Percentiles rank a stretch among this genome's conserved stretches.
These are phyloP conservation scores for Zoanthus sociatus DNA, from an alignment of 92 coral and sea anemone species.

Conservation along the genomic window DNA sequence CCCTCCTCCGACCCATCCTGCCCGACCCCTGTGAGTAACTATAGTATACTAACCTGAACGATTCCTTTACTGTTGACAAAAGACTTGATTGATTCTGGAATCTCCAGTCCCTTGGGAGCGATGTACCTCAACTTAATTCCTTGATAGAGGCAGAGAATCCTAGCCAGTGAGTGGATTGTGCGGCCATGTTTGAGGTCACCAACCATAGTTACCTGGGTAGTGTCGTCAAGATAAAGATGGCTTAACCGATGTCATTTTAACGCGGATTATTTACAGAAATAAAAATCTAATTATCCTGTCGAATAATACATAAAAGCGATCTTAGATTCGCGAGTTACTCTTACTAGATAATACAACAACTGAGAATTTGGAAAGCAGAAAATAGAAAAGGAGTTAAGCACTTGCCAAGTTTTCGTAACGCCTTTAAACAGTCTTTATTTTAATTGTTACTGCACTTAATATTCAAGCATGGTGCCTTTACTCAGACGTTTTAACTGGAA, in stretches of 20 bases:
- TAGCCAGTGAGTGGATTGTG: conserved; percentile 94
- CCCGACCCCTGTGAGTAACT: background rate
- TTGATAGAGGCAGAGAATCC: conserved; percentile 90
- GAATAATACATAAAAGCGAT: too few relatives aligned
- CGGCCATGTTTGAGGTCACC: conserved; percentile 98
- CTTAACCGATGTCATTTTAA: background rate
- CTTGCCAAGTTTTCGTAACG: too few relatives aligned
- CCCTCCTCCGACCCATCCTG: background rate
- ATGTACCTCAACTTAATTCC: conserved; percentile 87
- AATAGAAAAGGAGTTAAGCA: too few relatives aligned
- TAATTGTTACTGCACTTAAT: too few relatives aligned
- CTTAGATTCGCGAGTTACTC: too few relatives aligned
- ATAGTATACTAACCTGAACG: conserved; percentile 70
- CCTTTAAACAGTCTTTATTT: too few relatives aligned
- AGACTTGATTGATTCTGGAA: conserved; percentile 90
- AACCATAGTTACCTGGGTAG: conserved; percentile 88
- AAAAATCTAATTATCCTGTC: background rate
- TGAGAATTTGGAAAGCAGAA: too few relatives aligned
- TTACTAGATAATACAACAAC: too few relatives aligned
- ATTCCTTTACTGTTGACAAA: conserved; percentile 85
- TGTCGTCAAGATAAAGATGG: background rate
- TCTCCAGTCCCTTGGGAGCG: conserved; percentile 84
- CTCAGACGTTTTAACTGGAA: too few relatives aligned
- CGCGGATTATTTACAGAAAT: background rate
- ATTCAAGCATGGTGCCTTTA: too few relatives aligned